A percentile compares a stretch with the other conserved stretches of the same genome.
phyloP scores from a whole-genome alignment of 2,888 invertebrate genomes.

The Eumacrocentrus americanus region DNA sequence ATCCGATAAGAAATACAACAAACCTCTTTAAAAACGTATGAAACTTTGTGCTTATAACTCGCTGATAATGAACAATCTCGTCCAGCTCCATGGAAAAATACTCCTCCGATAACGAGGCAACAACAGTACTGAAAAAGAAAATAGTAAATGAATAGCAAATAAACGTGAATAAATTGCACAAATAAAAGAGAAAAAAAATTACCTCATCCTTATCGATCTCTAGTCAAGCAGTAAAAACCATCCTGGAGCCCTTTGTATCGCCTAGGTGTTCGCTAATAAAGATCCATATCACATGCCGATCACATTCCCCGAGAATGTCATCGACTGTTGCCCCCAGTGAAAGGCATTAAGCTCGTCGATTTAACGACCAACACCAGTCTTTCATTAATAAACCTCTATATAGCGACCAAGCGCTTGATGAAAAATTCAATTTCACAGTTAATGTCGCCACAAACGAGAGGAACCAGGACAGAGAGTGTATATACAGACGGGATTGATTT shows the following conservation, averaged over 20 bases:
- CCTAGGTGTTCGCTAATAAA: slow-evolving; percentile 38
- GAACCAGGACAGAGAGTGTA: neutral
- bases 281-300: slow-evolving; percentile 40
- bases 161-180: slow-evolving; percentile 15
- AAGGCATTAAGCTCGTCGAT: slow-evolving; percentile 1
- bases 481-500: neutral
- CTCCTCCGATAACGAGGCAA: too few species aligned
- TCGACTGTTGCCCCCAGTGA: slow-evolving; percentile 29
- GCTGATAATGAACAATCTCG: too few species aligned
- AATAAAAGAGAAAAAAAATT: neutral
- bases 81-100: too few species aligned
- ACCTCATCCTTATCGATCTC: slow-evolving; percentile 11
- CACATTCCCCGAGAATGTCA: slow-evolving; percentile 37
- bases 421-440: slow-evolving; percentile 12
- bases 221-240: slow-evolving; percentile 14
- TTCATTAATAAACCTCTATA: neutral
- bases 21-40: too few species aligned
- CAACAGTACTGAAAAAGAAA: too few species aligned
- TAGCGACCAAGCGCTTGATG: neutral
- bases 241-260: slow-evolving; percentile 20
- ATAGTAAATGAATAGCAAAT: slow-evolving; percentile 17
- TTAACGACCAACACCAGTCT: slow-evolving; percentile 14
- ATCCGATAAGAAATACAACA: too few species aligned
- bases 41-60: too few species aligned
- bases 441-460: slow-evolving; percentile 8